Conservation (phyloP, 1,140 invertebrate species). For the Pogonomyrmex barbatus region DNA sequence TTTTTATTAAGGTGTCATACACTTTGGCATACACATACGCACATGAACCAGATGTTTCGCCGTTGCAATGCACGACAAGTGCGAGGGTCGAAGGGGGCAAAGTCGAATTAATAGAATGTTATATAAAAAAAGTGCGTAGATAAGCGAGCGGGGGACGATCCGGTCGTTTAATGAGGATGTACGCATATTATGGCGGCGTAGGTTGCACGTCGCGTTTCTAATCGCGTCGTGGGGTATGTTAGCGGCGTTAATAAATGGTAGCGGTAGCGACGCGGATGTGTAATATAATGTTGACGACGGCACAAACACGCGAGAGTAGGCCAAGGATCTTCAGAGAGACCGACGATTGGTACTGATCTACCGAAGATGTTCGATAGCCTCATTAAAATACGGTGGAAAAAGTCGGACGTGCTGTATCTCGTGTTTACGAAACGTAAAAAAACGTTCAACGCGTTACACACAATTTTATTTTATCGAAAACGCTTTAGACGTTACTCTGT, state of each 20-base stretch:
- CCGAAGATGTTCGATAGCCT: constrained; percentile 66
- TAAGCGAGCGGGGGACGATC: constrained; percentile 73
- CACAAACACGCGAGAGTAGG: constrained; percentile 60
- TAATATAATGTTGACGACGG: constrained; percentile 59
- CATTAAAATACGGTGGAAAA: constrained; percentile 13
- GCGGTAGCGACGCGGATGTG: constrained; percentile 58
- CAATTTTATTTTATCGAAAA: neutral
- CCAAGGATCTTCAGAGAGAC: constrained; percentile 69
- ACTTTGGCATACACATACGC: neutral
- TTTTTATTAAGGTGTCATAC: constrained; percentile 7
- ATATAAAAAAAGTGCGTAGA: constrained; percentile 76
- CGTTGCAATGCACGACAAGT: constrained; percentile 3
- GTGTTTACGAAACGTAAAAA: neutral
- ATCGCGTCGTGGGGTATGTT: constrained; percentile 67
- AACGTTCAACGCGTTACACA: neutral
- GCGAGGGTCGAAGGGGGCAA: constrained; percentile 62
- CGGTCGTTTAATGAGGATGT: constrained; percentile 82
- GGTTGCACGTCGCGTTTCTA: constrained; percentile 73
- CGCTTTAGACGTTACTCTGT: neutral
- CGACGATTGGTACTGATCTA: constrained; percentile 4
- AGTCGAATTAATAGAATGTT: constrained; percentile 82
- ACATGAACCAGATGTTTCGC: constrained; percentile 2
- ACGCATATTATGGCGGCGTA: constrained; percentile 75
- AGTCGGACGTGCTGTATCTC: neutral
- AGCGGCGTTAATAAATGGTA: constrained; percentile 72